These are phyloP conservation scores for Euspilapteryx auroguttella DNA, from an alignment of 2,888 invertebrate species.

Conservation along the genomic window DNA sequence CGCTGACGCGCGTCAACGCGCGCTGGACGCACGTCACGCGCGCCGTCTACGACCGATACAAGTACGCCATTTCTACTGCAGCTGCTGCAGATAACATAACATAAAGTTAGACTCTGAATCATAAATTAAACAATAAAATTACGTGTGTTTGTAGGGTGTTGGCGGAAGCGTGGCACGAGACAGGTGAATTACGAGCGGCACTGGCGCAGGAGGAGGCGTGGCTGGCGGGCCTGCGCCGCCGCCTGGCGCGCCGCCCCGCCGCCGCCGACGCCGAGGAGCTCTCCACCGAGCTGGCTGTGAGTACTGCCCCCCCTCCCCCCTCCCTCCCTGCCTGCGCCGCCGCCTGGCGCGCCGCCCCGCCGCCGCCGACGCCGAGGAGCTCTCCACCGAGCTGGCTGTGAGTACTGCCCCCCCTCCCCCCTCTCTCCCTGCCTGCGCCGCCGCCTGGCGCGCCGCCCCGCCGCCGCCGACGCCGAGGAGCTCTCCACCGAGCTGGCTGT, in stretches of 20 bases:
- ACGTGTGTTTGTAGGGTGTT: conserved; percentile 34
- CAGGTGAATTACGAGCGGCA: conserved; percentile 77
- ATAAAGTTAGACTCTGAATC: not conserved
- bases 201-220: conserved; percentile 77
- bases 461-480: too few relatives aligned
- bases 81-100: not conserved
- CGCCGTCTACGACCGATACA: conserved; percentile 68
- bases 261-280: conserved; percentile 85
- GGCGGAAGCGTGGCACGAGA: conserved; percentile 75
- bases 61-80: too few relatives aligned
- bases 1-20: conserved; percentile 70
- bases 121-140: too few relatives aligned
- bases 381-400: too few relatives aligned
- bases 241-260: conserved; percentile 69
- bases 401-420: too few relatives aligned
- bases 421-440: too few relatives aligned
- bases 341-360: too few relatives aligned
- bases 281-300: conserved; percentile 79
- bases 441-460: too few relatives aligned
- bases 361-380: too few relatives aligned
- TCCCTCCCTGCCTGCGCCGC: too few relatives aligned
- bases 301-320: too few relatives aligned
- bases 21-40: conserved; percentile 73
- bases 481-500: too few relatives aligned
- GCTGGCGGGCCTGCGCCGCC: conserved; percentile 78